Evolutionary conservation across 2,113 vertebrate genomes (phyloP), one percentile per base, ranked within the genome.

Genomic region (Dicrurus megarhynchus): DNA sequence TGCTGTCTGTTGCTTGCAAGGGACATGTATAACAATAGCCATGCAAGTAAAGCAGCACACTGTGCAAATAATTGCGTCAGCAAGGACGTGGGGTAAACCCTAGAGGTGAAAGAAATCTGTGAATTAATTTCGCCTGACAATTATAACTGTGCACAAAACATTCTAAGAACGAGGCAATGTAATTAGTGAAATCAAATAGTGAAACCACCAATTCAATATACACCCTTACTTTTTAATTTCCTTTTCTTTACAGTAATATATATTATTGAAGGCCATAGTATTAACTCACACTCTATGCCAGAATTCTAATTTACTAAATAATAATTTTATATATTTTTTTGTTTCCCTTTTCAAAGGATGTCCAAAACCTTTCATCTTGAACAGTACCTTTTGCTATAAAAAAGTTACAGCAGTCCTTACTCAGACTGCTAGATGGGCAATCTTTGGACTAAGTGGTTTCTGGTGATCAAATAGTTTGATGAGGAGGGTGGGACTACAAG

Each of bases 51-150:
- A 93, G 22, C 7, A 84, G 17, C 14, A 35, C 11, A 7, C 12
- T 60, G 32, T 42, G 27, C 76, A 90, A 75, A 70, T 90, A 90
- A 67, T 74, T 73, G 30, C 15, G 16, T 77, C 42, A 84, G 18
- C 33, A 44, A 19, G 50, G 79, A 35, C 5, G 10, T 33, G 6
- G 28, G 65, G 3, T 61, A 84, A 91, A 60, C 10, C 2, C 26
- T 24, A 27, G 63, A 88, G 39, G 37, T 49, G 35, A 80, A 68
- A 86, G n/a, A 75, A 83, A 15, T 50, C 28, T 47, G 16, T 71
- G 49, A 90, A 91, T 92, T 79, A 56, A 73, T 88, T 93, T 92
- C 35, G 63, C n/a, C 76, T 88, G 46, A 53, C 37, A 70, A 33
- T 67, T 79, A 57, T 52, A 92, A 44, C 13, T 19, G 42, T 37